Percentiles rank a stretch among this genome's conserved stretches.
Conservation (phyloP, 2,797 vertebrate species). For the Aeoliscus strigatus region DNA sequence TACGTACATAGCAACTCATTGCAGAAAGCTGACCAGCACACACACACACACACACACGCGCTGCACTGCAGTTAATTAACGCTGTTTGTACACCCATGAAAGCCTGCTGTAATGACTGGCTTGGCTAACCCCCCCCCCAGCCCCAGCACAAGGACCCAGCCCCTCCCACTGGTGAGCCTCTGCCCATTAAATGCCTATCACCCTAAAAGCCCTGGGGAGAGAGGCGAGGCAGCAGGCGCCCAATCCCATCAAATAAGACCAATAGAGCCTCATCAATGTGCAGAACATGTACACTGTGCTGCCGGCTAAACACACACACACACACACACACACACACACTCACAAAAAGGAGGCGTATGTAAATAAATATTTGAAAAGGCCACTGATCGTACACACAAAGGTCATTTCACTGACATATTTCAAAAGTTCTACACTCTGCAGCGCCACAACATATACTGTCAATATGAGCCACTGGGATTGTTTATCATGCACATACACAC, state of each 20-base stretch:
- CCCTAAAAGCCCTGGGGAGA: conserved; percentile 36
- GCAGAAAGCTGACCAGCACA: conserved; percentile 16
- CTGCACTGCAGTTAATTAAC: conserved; percentile 47
- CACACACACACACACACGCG: conserved; percentile 15
- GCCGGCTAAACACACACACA: conserved; percentile 13
- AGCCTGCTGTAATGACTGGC: conserved; percentile 31
- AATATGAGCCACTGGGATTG: conserved; percentile 45
- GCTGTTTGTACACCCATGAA: conserved; percentile 20
- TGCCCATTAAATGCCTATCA: conserved; percentile 43
- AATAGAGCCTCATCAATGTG: conserved; percentile 46
- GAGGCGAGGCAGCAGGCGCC: conserved; percentile 13
- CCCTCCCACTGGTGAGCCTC: conserved; percentile 6
- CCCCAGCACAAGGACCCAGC: neutral
- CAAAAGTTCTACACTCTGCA: conserved; percentile 35
- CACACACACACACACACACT: conserved; percentile 8
- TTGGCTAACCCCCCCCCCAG: conserved; percentile 18
- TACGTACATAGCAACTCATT: conserved; percentile 19
- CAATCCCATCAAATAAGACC: conserved; percentile 30
- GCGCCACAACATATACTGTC: conserved; percentile 36
- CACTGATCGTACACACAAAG: conserved; percentile 53
- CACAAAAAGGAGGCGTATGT: conserved; percentile 20
- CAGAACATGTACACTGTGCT: conserved; percentile 16
- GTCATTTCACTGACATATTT: conserved; percentile 56
- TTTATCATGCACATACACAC: too few relatives aligned
- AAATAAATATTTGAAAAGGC: conserved; percentile 57